Evolutionary conservation across 2,113 vertebrate genomes (phyloP), one percentile per base, ranked within the genome.

Genomic region (Leiothrix lutea): DNA sequence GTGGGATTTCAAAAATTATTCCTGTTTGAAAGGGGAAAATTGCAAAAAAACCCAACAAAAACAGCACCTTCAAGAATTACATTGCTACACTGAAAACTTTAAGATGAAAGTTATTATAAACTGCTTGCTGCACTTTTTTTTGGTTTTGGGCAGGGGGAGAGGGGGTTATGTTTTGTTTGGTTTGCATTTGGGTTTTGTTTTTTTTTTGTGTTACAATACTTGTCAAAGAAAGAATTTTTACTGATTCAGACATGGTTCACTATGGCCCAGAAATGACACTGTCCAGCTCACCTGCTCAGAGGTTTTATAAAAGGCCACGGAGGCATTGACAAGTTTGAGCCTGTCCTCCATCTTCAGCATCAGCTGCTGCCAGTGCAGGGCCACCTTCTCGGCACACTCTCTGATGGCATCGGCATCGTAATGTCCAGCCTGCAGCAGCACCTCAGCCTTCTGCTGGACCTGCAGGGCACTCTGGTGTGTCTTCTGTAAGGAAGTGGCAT

Each of bases 311-410:
- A 99, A 99, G 91, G 99, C 99, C 92, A 99, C 99, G 0, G 99
- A 99, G 26, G 99, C 99, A 2, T 99, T 99, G 89, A 99, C 99
- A 20, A 99, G 98, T 96, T 99, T 99, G 29, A 99, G 98, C 14
- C 99, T 98, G 96, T 99, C 99, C 90, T 99, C 99, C 99, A 99
- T 99, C 98, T 99, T 99, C 83, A 99, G 97, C 99, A 99, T 99
- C 92, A 99, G 98, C 97, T 99, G 99, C 97, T 99, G 99, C 99
- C 99, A 99, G 95, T 99, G 99, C 57, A 99, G 94, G 4, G 99
- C 99, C 97, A 99, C 99, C 96, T 99, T 99, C 97, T 99, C 99
- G 0, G 99, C 99, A 58, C 99, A 99, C 73, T 98, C 98, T 17
- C 99, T 97, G 87, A 99, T 99, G 51, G 99, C 99, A 2, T 99